Percentiles rank a stretch among this genome's conserved stretches.
These are phyloP conservation scores for Pteronura brasiliensis DNA, from an alignment of 2,113 vertebrate genomes.

Conservation along the genomic window DNA sequence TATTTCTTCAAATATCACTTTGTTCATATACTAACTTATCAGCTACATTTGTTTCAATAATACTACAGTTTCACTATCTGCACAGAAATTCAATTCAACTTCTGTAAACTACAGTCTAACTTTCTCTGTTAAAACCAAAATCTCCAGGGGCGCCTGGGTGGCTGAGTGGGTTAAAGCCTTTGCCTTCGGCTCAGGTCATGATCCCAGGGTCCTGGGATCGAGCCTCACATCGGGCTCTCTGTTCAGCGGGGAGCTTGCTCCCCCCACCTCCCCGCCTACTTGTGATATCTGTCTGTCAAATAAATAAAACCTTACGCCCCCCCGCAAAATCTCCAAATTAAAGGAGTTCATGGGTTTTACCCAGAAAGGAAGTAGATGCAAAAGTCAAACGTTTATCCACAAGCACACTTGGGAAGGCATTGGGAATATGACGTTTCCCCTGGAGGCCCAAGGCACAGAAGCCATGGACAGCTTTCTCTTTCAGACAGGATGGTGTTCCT, in stretches of 20 bases:
- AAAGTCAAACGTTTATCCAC: background rate
- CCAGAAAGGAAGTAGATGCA: background rate
- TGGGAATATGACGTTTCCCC: background rate
- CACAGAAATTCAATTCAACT: background rate
- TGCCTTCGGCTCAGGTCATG: no score
- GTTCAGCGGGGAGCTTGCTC: no score
- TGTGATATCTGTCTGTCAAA: no score
- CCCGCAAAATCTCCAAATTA: constrained; percentile 38
- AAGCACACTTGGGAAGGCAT: background rate
- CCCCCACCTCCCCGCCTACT: no score
- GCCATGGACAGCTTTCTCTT: background rate
- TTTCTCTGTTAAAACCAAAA: constrained; percentile 38
- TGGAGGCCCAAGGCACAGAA: background rate
- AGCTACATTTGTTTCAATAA: background rate
- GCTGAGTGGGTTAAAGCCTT: no score
- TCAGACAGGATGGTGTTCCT: background rate
- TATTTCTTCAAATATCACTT: background rate
- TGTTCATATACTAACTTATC: background rate
- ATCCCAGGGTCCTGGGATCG: no score
- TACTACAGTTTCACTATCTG: background rate
- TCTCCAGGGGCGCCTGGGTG: background rate
- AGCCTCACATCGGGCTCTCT: no score
- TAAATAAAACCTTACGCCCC: no score
- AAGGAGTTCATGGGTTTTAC: constrained; percentile 46
- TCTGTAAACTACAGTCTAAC: background rate